Evolutionary conservation across 2,888 invertebrate genomes (phyloP).

Genomic region (Amiota mariae): DNA sequence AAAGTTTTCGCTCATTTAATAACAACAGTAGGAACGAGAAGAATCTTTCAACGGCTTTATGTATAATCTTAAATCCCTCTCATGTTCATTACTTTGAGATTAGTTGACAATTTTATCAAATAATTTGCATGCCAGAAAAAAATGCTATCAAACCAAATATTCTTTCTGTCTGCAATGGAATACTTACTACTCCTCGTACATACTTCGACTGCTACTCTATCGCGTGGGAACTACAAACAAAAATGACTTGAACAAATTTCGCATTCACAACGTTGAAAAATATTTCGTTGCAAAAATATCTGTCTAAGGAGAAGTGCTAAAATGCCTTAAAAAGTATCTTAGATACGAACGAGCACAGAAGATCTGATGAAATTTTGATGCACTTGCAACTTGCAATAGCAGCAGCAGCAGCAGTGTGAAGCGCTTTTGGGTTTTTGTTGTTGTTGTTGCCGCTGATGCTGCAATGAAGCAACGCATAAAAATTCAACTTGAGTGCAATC

Average conservation of each 20-base stretch:
- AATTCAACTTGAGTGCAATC: slow-evolving; percentile 15
- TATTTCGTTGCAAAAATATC: slow-evolving; percentile 55
- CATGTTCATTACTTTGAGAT: neutral
- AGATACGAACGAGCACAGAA: slow-evolving; percentile 42
- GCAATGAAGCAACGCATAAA: slow-evolving; percentile 23
- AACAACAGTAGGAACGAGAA: no score
- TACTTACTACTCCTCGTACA: no score
- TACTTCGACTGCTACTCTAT: neutral
- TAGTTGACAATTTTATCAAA: slow-evolving; percentile 27
- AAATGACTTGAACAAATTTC: slow-evolving; percentile 65
- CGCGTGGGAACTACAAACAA: slow-evolving; percentile 63
- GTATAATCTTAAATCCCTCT: no score
- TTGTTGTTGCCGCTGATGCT: neutral
- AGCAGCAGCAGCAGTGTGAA: slow-evolving; percentile 51
- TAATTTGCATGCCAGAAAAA: slow-evolving; percentile 23
- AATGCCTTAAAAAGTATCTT: slow-evolving; percentile 14
- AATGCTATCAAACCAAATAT: neutral
- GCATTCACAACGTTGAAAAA: slow-evolving; percentile 42
- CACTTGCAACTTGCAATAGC: slow-evolving; percentile 49
- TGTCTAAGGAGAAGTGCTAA: slow-evolving; percentile 45
- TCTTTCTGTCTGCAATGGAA: neutral
- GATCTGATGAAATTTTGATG: slow-evolving; percentile 32
- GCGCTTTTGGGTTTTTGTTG: slow-evolving; percentile 15
- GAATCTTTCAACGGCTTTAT: no score
- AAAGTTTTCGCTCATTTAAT: no score